Evolutionary conservation across 2,888 invertebrate genomes (phyloP).

Genomic region (Lasioglossum oenotherae): DNA sequence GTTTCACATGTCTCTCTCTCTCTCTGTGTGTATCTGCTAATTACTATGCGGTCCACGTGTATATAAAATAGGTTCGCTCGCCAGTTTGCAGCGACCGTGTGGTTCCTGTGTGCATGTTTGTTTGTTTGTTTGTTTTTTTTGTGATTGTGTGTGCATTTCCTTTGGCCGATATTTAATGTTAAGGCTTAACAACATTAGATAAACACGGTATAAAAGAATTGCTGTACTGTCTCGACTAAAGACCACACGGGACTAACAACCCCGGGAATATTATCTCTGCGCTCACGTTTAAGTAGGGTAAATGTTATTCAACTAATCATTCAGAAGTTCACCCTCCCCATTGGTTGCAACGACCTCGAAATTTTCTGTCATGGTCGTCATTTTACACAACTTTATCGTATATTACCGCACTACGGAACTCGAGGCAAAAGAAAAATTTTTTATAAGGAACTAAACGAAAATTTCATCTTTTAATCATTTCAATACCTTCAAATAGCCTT

Average conservation of each 20-base stretch:
- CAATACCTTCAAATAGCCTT: no score
- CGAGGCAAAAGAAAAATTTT: background rate
- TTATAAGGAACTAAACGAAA: background rate
- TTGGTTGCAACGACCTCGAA: background rate
- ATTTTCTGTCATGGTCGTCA: background rate
- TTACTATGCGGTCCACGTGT: conserved; percentile 27
- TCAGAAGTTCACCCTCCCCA: background rate
- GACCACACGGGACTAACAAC: conserved; percentile 17
- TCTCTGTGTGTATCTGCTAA: conserved; percentile 14
- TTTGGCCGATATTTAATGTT: conserved; percentile 70
- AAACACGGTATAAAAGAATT: conserved; percentile 73
- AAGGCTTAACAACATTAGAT: conserved; percentile 70
- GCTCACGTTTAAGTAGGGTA: conserved; percentile 10
- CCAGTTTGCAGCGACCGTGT: conserved; percentile 26
- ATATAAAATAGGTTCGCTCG: conserved; percentile 48
- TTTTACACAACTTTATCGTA: background rate
- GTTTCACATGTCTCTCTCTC: background rate
- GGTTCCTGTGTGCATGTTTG: background rate
- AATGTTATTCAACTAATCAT: background rate
- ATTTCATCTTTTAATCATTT: background rate
- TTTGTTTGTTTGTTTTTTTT: background rate
- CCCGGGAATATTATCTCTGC: conserved; percentile 13
- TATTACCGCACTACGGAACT: background rate
- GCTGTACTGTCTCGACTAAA: conserved; percentile 63
- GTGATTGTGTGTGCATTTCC: conserved; percentile 61